Evolutionary conservation across 2,888 invertebrate genomes (phyloP), one percentile per base, ranked within the genome.

Genomic region (Amblyteles armatorius): DNA sequence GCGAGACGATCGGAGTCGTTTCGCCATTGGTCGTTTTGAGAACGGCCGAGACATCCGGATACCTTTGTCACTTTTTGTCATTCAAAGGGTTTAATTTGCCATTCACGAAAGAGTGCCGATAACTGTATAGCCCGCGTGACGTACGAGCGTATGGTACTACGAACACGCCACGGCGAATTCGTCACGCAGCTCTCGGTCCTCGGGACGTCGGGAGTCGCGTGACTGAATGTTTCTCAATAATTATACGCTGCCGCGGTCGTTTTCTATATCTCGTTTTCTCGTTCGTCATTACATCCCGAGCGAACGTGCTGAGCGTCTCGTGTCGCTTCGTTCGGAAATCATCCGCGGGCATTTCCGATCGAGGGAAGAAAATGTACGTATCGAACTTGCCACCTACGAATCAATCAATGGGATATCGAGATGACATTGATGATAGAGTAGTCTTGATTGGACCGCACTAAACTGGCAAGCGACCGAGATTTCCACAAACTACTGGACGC

Each of bases 291-390:
- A 29, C 26, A 2, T 52, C 52, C 52, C 5, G 52, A 9, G 71
- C 19, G 33, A 19, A 29, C 16, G 33, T 52, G 36, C 33, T 7
- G 29, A 33, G 19, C 26, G 52, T 68, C 19, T 68, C 67, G 9
- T 52, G 29, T 55, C 52, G 33, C 40, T 52, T 52, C 71, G 36
- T 71, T 52, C 71, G 55, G 52, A 71, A 71, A 52, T 50, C 19
- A n/a, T 29, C 55, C n/a, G 3, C 11, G 71, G 52, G 13, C 52
- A 71, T 33, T 71, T 50, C n/a, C 71, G 5, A 52, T 84, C 57
- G 48, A 76, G 63, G 83, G 82, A 79, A 60, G 83, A 85, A 84
- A 86, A 84, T 81, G 68, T 80, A 55, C 77, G 33, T 80, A 22
- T 57, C 26, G 26, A 13, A 57, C 26, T 26, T 11, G 13, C 57